Base-by-base conservation (phyloP, 2,888 invertebrate genomes). In the Epistrophe eligans region DNA sequence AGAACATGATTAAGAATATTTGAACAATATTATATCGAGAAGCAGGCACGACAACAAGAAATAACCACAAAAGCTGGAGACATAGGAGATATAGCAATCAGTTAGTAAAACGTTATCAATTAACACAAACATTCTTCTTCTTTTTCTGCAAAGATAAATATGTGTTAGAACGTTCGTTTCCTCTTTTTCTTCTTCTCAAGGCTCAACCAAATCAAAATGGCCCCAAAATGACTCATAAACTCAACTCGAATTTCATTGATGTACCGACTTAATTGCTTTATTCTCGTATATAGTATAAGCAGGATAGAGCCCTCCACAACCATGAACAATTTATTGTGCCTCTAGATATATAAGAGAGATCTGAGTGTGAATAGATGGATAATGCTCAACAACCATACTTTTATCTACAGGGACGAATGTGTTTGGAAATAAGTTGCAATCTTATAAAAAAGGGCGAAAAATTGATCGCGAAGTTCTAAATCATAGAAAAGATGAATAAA, bases 221-320 rank as follows among this genome's bases (percentile, higher is more conserved):
- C 38, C 57, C 60, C 55, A 70, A 45, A 15, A 43, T 48, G 72
- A 60, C 73, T 73, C 81, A 85, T 81, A 81, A 77, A 70, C 77
- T 81, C 70, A 70, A 77, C 73, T 73, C 73, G 77, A 77, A 45
- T 85, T 85, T 77, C 81, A 85, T 77, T 85, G 81, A 85, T 82
- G 67, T 67, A 67, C 52, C 40, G 50, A 67, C 67, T 52, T 66
- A 66, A 66, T 66, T 66, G 66, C 45, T 66, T 48, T 45, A 66
- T 66, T 32, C 66, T 45, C 32, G 66, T 66, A 66, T n/a, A 43
- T n/a, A 43, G 15, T 19, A 40, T 62, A 43, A 62, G 62, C 40
- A 62, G 19, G 0, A 0, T 9, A 38, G 58, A 3, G 6, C 19
- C 38, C 45, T 17, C 10, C 7, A n/a, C 24, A 62, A 28, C 15